phyloP scores from a whole-genome alignment of 2,797 vertebrate species.

The Amblyraja radiata region DNA sequence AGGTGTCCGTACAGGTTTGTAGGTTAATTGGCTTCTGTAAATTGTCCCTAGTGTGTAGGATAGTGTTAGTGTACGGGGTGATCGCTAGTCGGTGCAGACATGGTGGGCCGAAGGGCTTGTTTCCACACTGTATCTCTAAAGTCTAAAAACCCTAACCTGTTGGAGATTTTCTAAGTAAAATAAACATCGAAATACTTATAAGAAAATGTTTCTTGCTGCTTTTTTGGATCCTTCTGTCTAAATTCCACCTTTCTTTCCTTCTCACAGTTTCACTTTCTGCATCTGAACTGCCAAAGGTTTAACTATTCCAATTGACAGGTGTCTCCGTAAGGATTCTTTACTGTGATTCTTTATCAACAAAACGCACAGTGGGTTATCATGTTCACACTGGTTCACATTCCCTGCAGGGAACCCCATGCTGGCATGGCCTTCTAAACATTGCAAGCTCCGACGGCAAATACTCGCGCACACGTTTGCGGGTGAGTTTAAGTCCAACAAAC shows the following conservation, averaged over 20 bases:
- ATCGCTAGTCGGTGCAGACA: too few relatives aligned
- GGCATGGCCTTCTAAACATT: neutral
- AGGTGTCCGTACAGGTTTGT: too few relatives aligned
- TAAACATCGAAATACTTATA: too few relatives aligned
- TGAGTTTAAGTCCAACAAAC: neutral
- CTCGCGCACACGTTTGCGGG: neutral
- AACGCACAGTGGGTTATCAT: too few relatives aligned
- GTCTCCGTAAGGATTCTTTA: neutral
- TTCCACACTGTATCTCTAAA: too few relatives aligned
- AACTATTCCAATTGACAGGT: neutral
- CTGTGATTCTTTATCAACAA: neutral
- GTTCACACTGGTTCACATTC: neutral
- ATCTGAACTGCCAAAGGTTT: neutral
- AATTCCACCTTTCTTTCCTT: neutral
- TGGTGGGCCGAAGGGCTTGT: too few relatives aligned
- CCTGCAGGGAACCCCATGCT: neutral
- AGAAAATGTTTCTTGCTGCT: neutral
- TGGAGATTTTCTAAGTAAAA: neutral
- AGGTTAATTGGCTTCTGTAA: too few relatives aligned
- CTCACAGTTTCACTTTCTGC: neutral
- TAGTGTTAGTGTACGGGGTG: too few relatives aligned
- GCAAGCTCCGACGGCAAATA: neutral
- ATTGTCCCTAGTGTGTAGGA: too few relatives aligned
- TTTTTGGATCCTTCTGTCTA: neutral
- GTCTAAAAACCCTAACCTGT: neutral